Conservation (phyloP, 1,140 invertebrate species). For the Aphaenogaster rudis region DNA sequence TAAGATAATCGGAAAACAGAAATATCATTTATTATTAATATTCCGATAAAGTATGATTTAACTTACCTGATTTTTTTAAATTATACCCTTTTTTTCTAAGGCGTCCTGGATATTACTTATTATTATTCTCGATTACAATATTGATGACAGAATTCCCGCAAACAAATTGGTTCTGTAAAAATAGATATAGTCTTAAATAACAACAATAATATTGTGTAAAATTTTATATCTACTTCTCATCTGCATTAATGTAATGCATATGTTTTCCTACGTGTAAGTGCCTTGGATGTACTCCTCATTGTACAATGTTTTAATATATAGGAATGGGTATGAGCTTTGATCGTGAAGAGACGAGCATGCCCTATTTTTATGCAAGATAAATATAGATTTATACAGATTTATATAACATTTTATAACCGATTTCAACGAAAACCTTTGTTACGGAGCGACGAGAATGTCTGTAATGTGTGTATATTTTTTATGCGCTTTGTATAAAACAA, state of each 20-base stretch:
- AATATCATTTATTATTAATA: conserved; percentile 9
- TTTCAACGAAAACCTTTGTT: conserved; percentile 48
- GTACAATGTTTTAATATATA: conserved; percentile 58
- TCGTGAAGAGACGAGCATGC: neutral
- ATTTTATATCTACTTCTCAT: conserved; percentile 9
- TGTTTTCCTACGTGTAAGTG: conserved; percentile 35
- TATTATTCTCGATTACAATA: neutral
- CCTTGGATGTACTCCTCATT: conserved; percentile 40
- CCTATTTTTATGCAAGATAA: neutral
- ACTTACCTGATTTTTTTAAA: conserved; percentile 30
- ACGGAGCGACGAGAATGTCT: conserved; percentile 18
- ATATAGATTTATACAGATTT: conserved; percentile 34
- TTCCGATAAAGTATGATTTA: conserved; percentile 17
- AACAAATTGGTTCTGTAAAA: conserved; percentile 25
- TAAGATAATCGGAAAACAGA: neutral
- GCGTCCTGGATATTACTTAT: conserved; percentile 14
- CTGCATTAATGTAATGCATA: conserved; percentile 29
- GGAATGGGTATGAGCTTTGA: neutral
- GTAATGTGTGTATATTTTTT: conserved; percentile 61
- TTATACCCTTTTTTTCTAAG: conserved; percentile 9
- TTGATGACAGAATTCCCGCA: conserved; percentile 2
- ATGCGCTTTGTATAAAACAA: conserved; percentile 61
- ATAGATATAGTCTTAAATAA: neutral
- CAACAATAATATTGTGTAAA: neutral
- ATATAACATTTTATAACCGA: conserved; percentile 23